These are phyloP conservation scores for Phymanthus crucifer DNA, from an alignment of 92 coral and sea anemone genomes.

Conservation along the genomic window DNA sequence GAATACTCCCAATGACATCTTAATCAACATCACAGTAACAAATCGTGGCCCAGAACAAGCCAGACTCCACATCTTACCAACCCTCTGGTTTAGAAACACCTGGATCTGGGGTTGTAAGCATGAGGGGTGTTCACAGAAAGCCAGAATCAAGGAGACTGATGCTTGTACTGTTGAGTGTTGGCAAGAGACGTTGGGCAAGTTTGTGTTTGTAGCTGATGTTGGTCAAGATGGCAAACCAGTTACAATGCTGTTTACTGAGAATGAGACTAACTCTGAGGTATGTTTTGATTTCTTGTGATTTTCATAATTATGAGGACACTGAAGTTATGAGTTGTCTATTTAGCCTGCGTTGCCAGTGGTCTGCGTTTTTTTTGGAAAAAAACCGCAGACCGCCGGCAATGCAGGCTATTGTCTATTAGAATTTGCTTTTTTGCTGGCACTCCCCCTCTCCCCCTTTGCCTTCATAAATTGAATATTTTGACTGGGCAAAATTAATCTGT, in stretches of 20 bases:
- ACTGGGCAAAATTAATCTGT: too few species aligned
- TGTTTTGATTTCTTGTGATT: not conserved
- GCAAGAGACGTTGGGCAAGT: conserved; percentile 87
- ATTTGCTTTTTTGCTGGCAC: too few species aligned
- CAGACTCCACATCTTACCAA: conserved; percentile 83
- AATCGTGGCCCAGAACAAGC: conserved; percentile 93
- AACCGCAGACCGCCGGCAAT: too few species aligned
- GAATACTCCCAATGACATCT: conserved; percentile 84
- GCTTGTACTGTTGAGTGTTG: conserved; percentile 68
- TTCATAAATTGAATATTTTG: too few species aligned
- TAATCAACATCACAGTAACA: conserved; percentile 81
- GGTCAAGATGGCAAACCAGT: conserved; percentile 71
- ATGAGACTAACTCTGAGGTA: conserved; percentile 91
- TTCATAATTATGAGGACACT: not conserved
- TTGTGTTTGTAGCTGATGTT: conserved; percentile 72
- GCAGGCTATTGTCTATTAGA: too few species aligned
- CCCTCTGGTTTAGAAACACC: conserved; percentile 95
- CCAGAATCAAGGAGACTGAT: conserved; percentile 65
- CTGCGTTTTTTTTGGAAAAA: too few species aligned
- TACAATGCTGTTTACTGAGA: conserved; percentile 87
- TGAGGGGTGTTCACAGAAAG: conserved; percentile 92
- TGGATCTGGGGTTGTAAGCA: conserved; percentile 99
- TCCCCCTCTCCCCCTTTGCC: too few species aligned
- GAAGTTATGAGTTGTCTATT: too few species aligned
- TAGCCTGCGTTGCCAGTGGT: not conserved